A percentile compares a stretch with the other conserved stretches of the same genome.
These are phyloP conservation scores for Campoplex capitator DNA, from an alignment of 2,888 invertebrate species.

Conservation along the genomic window DNA sequence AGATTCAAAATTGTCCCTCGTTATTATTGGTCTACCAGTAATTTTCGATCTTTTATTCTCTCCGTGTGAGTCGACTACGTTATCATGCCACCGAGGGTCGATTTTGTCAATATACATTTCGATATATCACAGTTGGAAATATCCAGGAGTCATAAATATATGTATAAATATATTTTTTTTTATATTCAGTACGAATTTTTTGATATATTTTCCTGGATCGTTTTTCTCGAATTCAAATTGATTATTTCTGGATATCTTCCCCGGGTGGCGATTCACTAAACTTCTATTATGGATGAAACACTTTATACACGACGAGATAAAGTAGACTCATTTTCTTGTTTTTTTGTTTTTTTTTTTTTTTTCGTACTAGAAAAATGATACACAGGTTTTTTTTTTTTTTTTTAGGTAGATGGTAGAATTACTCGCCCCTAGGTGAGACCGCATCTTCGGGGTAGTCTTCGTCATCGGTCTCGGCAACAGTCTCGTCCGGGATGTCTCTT, in stretches of 20 bases:
- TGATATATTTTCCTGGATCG: not conserved
- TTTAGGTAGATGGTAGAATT: constrained; percentile 83
- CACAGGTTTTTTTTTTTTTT: constrained; percentile 75
- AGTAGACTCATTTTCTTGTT: constrained; percentile 40
- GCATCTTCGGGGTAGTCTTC: constrained; percentile 82
- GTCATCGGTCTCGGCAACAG: constrained; percentile 81
- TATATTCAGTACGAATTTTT: not conserved
- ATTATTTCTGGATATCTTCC: constrained; percentile 66
- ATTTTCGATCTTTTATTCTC: too few species aligned
- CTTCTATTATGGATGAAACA: constrained; percentile 76
- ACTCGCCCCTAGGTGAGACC: constrained; percentile 84
- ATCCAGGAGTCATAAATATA: not conserved
- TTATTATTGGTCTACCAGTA: too few species aligned
- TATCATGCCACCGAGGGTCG: constrained; percentile 79
- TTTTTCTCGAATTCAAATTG: not conserved
- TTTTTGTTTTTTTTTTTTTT: constrained; percentile 45
- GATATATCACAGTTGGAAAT: not conserved
- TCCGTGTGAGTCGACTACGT: constrained; percentile 78
- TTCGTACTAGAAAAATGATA: constrained; percentile 75
- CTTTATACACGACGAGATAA: constrained; percentile 79
- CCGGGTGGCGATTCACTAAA: constrained; percentile 72
- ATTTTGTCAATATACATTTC: constrained; percentile 57
- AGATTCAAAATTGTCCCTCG: too few species aligned
- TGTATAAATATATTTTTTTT: constrained; percentile 24
- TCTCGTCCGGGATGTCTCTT: constrained; percentile 79